Evolutionary conservation across 2,113 vertebrate species (phyloP), one percentile per base, ranked within the genome.

Genomic region (Urocynchramus pylzowi): DNA sequence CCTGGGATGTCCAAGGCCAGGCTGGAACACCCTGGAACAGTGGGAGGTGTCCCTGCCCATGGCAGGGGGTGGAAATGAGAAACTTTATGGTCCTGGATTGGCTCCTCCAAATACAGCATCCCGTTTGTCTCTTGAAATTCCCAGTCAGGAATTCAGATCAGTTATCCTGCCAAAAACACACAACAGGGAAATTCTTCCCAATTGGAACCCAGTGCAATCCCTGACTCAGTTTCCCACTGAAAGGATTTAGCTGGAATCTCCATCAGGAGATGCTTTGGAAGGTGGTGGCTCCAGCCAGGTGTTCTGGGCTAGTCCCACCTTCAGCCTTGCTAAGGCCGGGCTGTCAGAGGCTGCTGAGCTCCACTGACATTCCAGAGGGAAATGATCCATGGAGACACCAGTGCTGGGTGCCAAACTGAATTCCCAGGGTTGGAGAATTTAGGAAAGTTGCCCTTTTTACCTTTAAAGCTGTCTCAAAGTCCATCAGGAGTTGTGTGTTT

Each of bases 251-350:
- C 49, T 87, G 84, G 88, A 57, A 76, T 50, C 75, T 86, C 52
- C 56, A 6, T 79, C 84, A 87, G 53, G 75, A 63, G 35, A 33
- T 76, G 63, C 39, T 77, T 92, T 45, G n/a, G 37, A 39, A 81
- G 74, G 89, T 96, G 91, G 31, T 94, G 86, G 89, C 61, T 88
- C 92, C 70, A 74, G 71, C 91, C 89, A 74, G 56, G 60, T 89
- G 75, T 93, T 63, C 80, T 85, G 89, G 80, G 91, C 53, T 39
- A 23, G 19, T 84, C 89, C 89, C 86, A 45, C 18, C 2, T n/a
- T n/a, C n/a, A n/a, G n/a, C n/a, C n/a, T n/a, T n/a, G n/a, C n/a
- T n/a, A n/a, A n/a, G n/a, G n/a, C n/a, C n/a, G n/a, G n/a, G n/a
- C n/a, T n/a, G n/a, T n/a, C n/a, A n/a, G 64, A 24, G 47, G 63